These are phyloP conservation scores for Alectoris magna DNA, from an alignment of 2,797 vertebrate genomes.

Conservation along the genomic window DNA sequence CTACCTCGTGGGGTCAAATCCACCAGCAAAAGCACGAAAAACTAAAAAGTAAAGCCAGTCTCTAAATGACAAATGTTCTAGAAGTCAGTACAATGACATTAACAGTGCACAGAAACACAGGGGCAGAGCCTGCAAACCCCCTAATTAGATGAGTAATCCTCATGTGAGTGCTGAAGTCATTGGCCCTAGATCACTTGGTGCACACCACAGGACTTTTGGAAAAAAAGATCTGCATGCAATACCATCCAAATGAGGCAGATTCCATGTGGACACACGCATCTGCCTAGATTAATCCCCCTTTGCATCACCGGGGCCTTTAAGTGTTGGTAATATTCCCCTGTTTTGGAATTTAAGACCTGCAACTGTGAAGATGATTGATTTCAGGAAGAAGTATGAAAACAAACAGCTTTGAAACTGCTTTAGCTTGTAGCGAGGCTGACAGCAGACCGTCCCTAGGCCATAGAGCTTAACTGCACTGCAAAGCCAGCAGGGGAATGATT, in stretches of 20 bases:
- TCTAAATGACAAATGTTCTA: not conserved
- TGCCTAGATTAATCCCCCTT: not conserved
- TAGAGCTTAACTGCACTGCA: not conserved
- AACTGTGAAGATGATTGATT: not conserved
- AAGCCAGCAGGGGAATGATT: not conserved
- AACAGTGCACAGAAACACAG: not conserved
- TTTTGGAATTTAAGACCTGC: not conserved
- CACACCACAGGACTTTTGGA: constrained; percentile 25
- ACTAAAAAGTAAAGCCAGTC: not conserved
- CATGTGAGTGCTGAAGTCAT: constrained; percentile 69
- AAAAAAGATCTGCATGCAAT: not conserved
- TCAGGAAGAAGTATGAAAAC: not conserved
- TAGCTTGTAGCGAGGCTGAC: not conserved
- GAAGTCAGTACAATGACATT: not conserved
- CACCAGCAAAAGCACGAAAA: not conserved
- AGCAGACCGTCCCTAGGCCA: not conserved
- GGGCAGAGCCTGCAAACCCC: constrained; percentile 53
- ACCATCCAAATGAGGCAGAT: constrained; percentile 18
- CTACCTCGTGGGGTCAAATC: not conserved
- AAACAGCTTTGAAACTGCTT: not conserved
- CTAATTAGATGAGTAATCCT: constrained; percentile 67
- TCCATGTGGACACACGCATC: not conserved
- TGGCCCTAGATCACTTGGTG: not conserved
- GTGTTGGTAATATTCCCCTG: not conserved
- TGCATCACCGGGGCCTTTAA: not conserved